These are phyloP conservation scores for Brenthis daphne DNA, from an alignment of 2,888 invertebrate species.

Conservation along the genomic window DNA sequence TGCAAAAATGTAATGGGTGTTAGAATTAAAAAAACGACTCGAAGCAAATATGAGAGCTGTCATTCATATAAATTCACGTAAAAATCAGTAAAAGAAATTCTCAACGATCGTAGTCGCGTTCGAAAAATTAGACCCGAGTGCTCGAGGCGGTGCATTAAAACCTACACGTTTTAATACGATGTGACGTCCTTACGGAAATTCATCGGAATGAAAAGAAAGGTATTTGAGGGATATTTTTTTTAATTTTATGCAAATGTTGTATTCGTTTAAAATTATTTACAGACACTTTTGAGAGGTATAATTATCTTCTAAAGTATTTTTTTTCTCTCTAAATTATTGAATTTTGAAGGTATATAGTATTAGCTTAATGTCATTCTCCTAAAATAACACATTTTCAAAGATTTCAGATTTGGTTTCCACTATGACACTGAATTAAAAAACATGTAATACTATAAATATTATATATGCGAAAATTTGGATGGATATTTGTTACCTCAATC, in stretches of 20 bases:
- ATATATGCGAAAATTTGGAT: no score
- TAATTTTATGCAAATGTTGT: background rate
- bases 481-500: no score
- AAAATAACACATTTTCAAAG: no score
- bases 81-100: constrained; percentile 2
- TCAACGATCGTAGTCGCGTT: constrained; percentile 6
- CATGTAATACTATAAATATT: no score
- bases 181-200: constrained; percentile 23
- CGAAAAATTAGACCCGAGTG: constrained; percentile 14
- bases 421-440: no score
- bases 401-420: no score
- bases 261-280: background rate
- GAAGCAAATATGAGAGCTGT: constrained; percentile 9
- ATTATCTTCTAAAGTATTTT: no score
- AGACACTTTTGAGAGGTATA: background rate
- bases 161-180: constrained; percentile 12
- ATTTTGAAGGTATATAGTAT: no score
- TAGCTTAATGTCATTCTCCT: no score
- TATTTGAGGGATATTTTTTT: constrained; percentile 14
- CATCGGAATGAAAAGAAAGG: constrained; percentile 19
- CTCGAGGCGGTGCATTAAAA: constrained; percentile 17
- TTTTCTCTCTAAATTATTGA: no score
- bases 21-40: background rate
- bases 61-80: constrained; percentile 10
- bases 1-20: background rate